Base-by-base conservation (phyloP, 2,797 vertebrate genomes). In the Gephyroberyx darwinii region DNA sequence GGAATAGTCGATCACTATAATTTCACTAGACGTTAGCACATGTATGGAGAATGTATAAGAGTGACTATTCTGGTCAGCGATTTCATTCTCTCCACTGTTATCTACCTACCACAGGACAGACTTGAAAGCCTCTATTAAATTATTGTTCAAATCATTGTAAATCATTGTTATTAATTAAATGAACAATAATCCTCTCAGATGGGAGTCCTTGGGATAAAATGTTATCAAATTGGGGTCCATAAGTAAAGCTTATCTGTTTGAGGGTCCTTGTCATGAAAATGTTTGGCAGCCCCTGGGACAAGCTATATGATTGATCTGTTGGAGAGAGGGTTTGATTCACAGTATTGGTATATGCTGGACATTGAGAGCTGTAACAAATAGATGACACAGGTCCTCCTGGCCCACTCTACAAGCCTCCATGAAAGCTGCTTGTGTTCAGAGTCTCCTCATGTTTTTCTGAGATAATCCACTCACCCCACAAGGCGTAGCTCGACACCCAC, bases 351-450 rank as follows among this genome's bases (percentile, higher is more conserved):
- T 75, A 82, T 69, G 77, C 26, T 58, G 59, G 78, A 80, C 58
- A 75, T 52, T 76, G 65, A 87, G 71, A 70, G 82, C 68, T 54
- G 71, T 53, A 71, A 72, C 71, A 80, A 88, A 86, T 53, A 81
- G 81, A 91, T 87, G 92, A 85, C 74, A 87, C 81, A 54, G 84
- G 82, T 89, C 83, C 71, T 84, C 78, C 82, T 88, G 81, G 87
- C 93, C 93, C 93, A 95, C 94, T 93, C 93, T 64, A 80, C 56
- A 62, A 83, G 77, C 56, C 48, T 78, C 81, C 88, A 94, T 94
- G 91, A 95, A 94, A 93, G 93, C 92, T 91, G 90, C 92, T 93
- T 94, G 93, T 95, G 93, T 94, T 94, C 90, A 71, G 64, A 86
- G 66, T 69, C 87, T 90, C 90, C 91, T 93, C 92, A 91, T 93